Evolutionary conservation across 1,140 invertebrate genomes (phyloP).

Genomic region (Melitaea cinxia): DNA sequence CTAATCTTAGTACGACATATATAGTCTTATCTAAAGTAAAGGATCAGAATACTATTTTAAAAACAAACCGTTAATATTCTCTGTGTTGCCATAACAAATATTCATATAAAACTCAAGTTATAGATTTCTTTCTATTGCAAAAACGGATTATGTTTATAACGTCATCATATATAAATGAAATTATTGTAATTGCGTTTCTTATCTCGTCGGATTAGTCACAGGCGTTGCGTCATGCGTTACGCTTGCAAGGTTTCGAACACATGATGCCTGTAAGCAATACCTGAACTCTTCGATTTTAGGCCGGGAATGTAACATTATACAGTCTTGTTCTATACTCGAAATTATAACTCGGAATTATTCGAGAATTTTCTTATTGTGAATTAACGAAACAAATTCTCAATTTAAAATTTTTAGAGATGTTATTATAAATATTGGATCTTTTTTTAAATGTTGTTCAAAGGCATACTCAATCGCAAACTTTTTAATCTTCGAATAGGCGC

Average conservation of each 20-base stretch:
- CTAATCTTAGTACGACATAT: too few species aligned
- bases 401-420: too few species aligned
- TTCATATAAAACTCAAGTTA: neutral
- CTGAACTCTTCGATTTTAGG: neutral
- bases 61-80: too few species aligned
- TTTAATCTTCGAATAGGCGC: too few species aligned
- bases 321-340: neutral
- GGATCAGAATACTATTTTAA: too few species aligned
- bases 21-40: too few species aligned
- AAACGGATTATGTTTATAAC: conserved; percentile 38
- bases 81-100: neutral
- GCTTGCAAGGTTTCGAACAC: conserved; percentile 38
- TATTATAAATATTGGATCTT: too few species aligned
- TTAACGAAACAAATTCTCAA: too few species aligned
- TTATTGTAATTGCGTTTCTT: conserved; percentile 69
- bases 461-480: too few species aligned
- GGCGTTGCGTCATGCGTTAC: conserved; percentile 57
- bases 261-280: conserved; percentile 20
- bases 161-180: conserved; percentile 52
- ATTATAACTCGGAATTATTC: neutral
- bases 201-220: conserved; percentile 71
- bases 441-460: too few species aligned
- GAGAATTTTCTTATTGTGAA: too few species aligned
- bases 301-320: neutral
- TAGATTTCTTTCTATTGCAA: conserved; percentile 28